A percentile compares a stretch with the other conserved stretches of the same genome.
Evolutionary conservation across 2,797 vertebrate species (phyloP).

Genomic region (Molothrus aeneus): DNA sequence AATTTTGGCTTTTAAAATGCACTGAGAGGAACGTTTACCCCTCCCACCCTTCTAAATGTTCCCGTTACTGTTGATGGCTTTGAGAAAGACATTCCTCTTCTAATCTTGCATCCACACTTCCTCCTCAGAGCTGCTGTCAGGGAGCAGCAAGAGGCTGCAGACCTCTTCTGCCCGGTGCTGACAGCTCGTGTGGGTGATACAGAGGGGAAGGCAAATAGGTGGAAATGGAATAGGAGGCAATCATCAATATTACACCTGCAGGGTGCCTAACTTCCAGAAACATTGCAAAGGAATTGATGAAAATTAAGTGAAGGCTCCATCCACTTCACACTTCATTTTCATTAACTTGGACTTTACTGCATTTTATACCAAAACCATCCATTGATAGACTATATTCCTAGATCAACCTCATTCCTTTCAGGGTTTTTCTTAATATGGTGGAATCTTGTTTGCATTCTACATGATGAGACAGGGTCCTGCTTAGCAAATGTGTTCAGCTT

Average conservation of each 20-base stretch:
- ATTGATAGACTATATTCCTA: neutral
- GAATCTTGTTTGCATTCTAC: neutral
- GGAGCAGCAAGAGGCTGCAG: neutral
- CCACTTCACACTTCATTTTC: neutral
- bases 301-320: neutral
- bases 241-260: neutral
- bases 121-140: neutral
- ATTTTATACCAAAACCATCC: neutral
- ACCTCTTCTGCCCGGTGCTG: neutral
- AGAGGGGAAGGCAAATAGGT: neutral
- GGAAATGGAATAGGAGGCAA: neutral
- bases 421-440: neutral
- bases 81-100: neutral
- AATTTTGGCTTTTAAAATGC: neutral
- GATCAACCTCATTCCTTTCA: neutral
- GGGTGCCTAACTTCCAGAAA: neutral
- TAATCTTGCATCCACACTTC: neutral
- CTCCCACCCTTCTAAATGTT: neutral
- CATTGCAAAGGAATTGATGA: neutral
- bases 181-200: fast-evolving
- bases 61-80: neutral
- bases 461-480: neutral
- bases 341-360: neutral
- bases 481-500: neutral
- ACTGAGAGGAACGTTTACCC: neutral